Conservation (phyloP, 2,113 vertebrate genomes). For the Hiodon alosoides region DNA sequence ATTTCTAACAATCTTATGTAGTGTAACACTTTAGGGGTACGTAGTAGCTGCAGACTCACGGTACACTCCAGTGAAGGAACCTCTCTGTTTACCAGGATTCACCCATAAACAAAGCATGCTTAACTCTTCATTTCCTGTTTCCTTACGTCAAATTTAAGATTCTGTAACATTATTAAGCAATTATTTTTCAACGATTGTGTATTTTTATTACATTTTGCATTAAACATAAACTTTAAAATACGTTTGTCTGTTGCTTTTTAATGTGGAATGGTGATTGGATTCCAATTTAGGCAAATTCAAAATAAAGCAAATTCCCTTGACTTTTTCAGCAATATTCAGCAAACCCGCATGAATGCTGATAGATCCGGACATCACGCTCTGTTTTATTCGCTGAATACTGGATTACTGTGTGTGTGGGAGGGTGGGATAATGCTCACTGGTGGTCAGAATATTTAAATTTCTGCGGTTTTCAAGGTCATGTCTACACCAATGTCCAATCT, state of each 20-base stretch:
- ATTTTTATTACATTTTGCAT: slow-evolving; percentile 53
- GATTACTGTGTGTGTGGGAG: too few species aligned
- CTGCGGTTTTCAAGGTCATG: too few species aligned
- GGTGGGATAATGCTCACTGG: too few species aligned
- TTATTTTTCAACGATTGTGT: slow-evolving; percentile 48
- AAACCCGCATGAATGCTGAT: too few species aligned
- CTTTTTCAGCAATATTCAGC: too few species aligned
- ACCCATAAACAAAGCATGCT: too few species aligned
- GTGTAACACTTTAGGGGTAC: slow-evolving; percentile 18
- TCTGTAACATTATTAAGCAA: slow-evolving; percentile 36
- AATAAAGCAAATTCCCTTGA: slow-evolving; percentile 27
- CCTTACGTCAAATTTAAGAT: slow-evolving; percentile 39
- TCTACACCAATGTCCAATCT: too few species aligned
- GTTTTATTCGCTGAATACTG: too few species aligned
- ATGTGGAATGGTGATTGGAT: not conserved
- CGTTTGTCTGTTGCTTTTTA: not conserved
- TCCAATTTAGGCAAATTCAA: slow-evolving; percentile 11
- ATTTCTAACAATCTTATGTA: not conserved
- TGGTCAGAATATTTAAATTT: too few species aligned
- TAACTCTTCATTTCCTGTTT: slow-evolving; percentile 23
- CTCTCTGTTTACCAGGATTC: not conserved
- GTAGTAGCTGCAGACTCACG: slow-evolving; percentile 38
- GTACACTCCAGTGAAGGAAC: slow-evolving; percentile 55
- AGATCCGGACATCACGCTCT: too few species aligned
- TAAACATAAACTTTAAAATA: slow-evolving; percentile 48